Percentiles rank a stretch among this genome's conserved stretches.
These are phyloP conservation scores for Cercopithecus neglectus DNA, from an alignment of 2,797 vertebrate genomes.

Conservation along the genomic window DNA sequence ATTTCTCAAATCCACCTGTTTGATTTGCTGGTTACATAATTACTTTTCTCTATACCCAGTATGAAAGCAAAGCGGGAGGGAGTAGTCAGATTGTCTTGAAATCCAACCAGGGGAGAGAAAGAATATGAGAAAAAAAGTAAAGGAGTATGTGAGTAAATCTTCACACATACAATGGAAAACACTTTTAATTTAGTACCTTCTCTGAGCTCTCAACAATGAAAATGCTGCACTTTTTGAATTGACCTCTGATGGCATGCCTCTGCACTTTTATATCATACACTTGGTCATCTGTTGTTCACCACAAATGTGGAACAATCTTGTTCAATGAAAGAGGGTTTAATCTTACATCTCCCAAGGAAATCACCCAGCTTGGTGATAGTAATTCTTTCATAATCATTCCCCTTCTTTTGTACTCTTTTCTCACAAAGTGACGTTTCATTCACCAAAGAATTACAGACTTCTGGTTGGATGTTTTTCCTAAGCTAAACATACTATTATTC, in stretches of 20 bases:
- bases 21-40: not conserved
- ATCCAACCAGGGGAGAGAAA: not conserved
- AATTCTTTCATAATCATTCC: not conserved
- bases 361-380: not conserved
- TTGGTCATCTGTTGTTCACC: not conserved
- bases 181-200: not conserved
- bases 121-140: not conserved
- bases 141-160: not conserved
- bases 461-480: not conserved
- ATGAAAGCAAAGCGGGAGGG: not conserved
- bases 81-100: not conserved
- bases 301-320: not conserved
- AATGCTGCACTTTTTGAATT: not conserved
- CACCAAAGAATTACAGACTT: constrained; percentile 1
- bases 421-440: constrained; percentile 40
- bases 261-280: not conserved
- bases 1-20: not conserved
- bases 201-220: not conserved
- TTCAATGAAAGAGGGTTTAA: not conserved
- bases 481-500: not conserved
- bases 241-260: not conserved
- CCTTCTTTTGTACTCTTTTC: not conserved
- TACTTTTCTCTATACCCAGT: not conserved
- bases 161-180: not conserved
- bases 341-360: not conserved